Percentiles rank a stretch among this genome's conserved stretches.
Evolutionary conservation across 2,797 vertebrate genomes (phyloP).

Genomic region (Psittacula derbiana): DNA sequence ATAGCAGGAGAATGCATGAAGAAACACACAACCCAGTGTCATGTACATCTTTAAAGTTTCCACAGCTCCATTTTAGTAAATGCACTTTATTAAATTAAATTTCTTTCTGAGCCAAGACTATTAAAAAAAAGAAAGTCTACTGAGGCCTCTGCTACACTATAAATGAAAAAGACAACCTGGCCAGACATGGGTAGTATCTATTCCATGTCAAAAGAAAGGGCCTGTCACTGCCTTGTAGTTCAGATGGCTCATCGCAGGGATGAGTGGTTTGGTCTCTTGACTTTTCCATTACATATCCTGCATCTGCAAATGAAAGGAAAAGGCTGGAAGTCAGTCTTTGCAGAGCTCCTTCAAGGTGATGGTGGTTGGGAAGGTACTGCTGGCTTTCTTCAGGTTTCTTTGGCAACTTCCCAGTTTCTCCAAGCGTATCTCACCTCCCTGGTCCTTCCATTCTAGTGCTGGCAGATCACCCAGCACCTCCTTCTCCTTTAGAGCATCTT

Average conservation of each 20-base stretch:
- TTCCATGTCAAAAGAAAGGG: neutral
- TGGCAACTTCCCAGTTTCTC: neutral
- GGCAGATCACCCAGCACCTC: neutral
- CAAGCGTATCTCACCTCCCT: neutral
- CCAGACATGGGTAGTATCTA: neutral
- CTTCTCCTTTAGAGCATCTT: neutral
- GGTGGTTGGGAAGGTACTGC: neutral
- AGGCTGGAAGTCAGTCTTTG: neutral
- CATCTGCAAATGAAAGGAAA: neutral
- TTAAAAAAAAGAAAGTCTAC: neutral
- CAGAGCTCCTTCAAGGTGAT: neutral
- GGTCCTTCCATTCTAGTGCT: neutral
- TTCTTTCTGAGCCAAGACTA: slow-evolving; percentile 34
- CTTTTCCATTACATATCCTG: neutral
- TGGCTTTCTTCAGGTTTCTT: neutral
- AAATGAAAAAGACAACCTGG: slow-evolving; percentile 12
- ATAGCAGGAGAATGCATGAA: slow-evolving; percentile 55
- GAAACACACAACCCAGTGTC: slow-evolving; percentile 53
- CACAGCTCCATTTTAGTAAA: slow-evolving; percentile 25
- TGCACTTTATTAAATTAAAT: slow-evolving; percentile 31
- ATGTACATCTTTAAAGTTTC: slow-evolving; percentile 42
- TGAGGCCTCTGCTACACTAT: neutral
- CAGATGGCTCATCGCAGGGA: neutral
- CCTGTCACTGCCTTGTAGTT: neutral
- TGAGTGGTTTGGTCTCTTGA: neutral